Base-by-base conservation (phyloP, 2,888 invertebrate species). In the Lottia scabra region DNA sequence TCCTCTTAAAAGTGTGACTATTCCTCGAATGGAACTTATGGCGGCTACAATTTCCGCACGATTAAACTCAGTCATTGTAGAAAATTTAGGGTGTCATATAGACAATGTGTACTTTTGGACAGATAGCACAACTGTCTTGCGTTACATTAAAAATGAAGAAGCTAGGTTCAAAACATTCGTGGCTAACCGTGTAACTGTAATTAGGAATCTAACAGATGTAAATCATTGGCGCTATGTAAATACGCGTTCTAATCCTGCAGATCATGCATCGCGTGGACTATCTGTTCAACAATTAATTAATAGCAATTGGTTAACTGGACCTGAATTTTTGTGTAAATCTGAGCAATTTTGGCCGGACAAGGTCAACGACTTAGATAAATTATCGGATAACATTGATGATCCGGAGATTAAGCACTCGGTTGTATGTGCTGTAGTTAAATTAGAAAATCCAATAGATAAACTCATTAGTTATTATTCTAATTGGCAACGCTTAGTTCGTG, bases 141-240 rank as follows among this genome's bases (percentile, higher is more conserved):
- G 72, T 19, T 65, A 71, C 38, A 56, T 66, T 23, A 19, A 10
- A n/a, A 71, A 71, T 27, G 62, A 71, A 62, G 62, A 71, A 62
- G 23, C 43, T 19, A 27, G 71, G 16, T 71, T 71, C 45, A 48
- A 43, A 48, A 71, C 71, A n/a, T 71, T 66, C 16, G 66, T 71
- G 2, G 66, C 71, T 45, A 62, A 71, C 30, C 27, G 71, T 10
- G 48, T 71, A 2, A 8, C 27, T n/a, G 56, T 66, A 2, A 66
- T 71, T 65, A 26, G 62, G 8, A 62, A 71, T 38, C 43, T 38
- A 5, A 48, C 71, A 5, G 65, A 56, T 38, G 30, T 56, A 16
- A 23, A 45, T 15, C 65, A 70, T 15, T 48, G 48, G 65, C n/a
- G 23, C 10, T 65, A 65, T 56, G 65, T 70, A 2, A 27, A 10